A percentile compares a stretch with the other conserved stretches of the same genome.
phyloP scores from a whole-genome alignment of 2,113 vertebrate species.

The Albula goreensis region DNA sequence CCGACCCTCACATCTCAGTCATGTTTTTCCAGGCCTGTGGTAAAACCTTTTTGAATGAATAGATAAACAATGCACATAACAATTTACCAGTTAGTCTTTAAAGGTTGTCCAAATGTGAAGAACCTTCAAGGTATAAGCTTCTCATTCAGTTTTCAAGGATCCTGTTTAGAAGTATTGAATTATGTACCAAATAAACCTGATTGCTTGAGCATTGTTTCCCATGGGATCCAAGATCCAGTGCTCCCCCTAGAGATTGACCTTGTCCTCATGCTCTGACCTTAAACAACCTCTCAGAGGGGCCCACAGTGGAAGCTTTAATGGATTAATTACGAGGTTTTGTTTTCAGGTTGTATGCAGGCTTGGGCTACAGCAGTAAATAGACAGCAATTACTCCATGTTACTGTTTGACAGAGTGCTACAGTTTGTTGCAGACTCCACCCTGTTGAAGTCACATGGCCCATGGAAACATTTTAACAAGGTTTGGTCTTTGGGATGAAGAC shows the following conservation, averaged over 20 bases:
- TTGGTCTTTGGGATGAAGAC: background rate
- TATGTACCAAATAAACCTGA: background rate
- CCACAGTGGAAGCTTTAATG: conserved; percentile 31
- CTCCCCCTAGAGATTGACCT: conserved; percentile 34
- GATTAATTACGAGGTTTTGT: conserved; percentile 41
- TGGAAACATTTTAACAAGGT: conserved; percentile 15
- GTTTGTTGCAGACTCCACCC: background rate
- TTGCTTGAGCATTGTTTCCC: conserved; percentile 8
- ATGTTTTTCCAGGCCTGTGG: background rate
- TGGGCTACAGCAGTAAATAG: background rate
- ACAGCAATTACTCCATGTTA: background rate
- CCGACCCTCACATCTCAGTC: background rate
- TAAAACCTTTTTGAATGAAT: background rate
- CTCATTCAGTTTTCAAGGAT: background rate
- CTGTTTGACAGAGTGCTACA: background rate
- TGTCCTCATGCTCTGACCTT: conserved; percentile 38
- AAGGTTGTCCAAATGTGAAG: background rate
- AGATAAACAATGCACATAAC: too few species aligned
- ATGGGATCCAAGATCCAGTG: conserved; percentile 21
- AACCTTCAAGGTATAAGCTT: background rate
- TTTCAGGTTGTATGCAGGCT: conserved; percentile 28
- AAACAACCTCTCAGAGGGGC: conserved; percentile 38
- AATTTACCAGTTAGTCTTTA: background rate
- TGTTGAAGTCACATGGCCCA: background rate
- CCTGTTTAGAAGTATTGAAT: background rate